Percentiles rank a stretch among this genome's conserved stretches.
These are phyloP conservation scores for Platanista minor DNA, from an alignment of 2,113 vertebrate species.

Conservation along the genomic window DNA sequence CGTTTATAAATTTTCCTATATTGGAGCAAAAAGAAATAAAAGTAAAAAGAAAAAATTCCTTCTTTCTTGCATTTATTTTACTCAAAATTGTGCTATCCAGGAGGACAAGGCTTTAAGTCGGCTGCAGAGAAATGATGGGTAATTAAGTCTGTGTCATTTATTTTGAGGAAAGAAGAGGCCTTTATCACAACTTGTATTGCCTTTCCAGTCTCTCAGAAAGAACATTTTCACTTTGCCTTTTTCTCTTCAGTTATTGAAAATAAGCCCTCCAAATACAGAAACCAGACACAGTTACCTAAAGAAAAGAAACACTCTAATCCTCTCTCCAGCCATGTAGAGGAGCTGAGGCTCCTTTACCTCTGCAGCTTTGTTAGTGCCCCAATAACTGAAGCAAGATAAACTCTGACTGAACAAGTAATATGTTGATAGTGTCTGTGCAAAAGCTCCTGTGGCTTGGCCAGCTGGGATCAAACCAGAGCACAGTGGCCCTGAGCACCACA, in stretches of 20 bases:
- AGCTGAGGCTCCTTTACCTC: neutral
- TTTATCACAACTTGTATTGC: slow-evolving; percentile 1
- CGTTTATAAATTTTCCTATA: slow-evolving; percentile 17
- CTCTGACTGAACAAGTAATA: slow-evolving; percentile 33
- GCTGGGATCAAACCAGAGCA: slow-evolving; percentile 16
- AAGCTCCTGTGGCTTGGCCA: neutral
- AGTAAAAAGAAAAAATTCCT: neutral
- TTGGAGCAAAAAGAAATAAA: neutral
- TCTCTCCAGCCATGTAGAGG: slow-evolving; percentile 48
- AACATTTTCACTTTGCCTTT: neutral
- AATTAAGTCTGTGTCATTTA: slow-evolving; percentile 49
- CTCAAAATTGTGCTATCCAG: neutral
- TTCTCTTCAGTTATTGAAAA: slow-evolving; percentile 65
- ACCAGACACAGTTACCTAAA: slow-evolving; percentile 42
- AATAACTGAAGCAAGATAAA: slow-evolving; percentile 52
- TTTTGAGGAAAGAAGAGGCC: slow-evolving; percentile 17
- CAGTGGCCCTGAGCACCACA: neutral
- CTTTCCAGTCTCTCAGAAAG: slow-evolving; percentile 24
- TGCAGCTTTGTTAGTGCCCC: neutral
- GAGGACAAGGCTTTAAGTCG: neutral
- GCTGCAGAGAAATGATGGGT: neutral
- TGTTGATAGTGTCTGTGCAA: slow-evolving; percentile 8
- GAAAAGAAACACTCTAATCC: slow-evolving; percentile 51
- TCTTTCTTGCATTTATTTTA: neutral
- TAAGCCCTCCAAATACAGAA: slow-evolving; percentile 53